Base-by-base conservation (phyloP, 2,888 invertebrate genomes). In the Xestia sexstrigata region DNA sequence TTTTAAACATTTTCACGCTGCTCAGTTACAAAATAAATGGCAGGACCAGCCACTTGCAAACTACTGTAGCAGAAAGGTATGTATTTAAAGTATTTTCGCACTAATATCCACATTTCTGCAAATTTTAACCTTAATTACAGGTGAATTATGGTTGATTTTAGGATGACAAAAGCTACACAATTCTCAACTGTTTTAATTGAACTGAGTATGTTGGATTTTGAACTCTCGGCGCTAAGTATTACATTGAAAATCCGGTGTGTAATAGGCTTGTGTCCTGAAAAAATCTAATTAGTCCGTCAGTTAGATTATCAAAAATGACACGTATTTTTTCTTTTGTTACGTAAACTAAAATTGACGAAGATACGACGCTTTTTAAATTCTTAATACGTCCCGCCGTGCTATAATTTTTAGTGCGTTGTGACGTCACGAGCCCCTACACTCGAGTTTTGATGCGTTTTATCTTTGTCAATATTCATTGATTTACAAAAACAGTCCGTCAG, bases 1-100 rank as follows among this genome's bases (percentile, higher is more conserved):
- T 35, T 77, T 8, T 65, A 1, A n/a, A 93, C 11, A 49, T 35
- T 89, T 96, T 93, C 93, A 96, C 94, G 92, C 94, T 97, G 90
- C 96, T 86, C 89, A 96, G 96, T 93, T 96, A 87, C 93, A 94
- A 94, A 95, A 95, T 88, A 96, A 96, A 90, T 96, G 96, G 96
- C 96, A 96, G 93, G 94, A 94, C 80, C 94, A 95, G 70, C 95
- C 96, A 45, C 92, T 93, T 76, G 93, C 93, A 91, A 91, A 94
- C 93, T 93, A 95, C 97, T 93, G 97, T 95, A 94, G 95, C 76
- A 88, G 91, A 93, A 89, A 97, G 95, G 96, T 96, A 91, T 87
- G 94, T 88, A 70, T 23, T 9, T 30, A 52, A 45, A 63, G 52
- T 49, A 42, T 42, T 42, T 2, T 9, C 8, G 39, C 23, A 17